Conservation (phyloP, 1,140 invertebrate genomes). For the Cotesia chilonis region DNA sequence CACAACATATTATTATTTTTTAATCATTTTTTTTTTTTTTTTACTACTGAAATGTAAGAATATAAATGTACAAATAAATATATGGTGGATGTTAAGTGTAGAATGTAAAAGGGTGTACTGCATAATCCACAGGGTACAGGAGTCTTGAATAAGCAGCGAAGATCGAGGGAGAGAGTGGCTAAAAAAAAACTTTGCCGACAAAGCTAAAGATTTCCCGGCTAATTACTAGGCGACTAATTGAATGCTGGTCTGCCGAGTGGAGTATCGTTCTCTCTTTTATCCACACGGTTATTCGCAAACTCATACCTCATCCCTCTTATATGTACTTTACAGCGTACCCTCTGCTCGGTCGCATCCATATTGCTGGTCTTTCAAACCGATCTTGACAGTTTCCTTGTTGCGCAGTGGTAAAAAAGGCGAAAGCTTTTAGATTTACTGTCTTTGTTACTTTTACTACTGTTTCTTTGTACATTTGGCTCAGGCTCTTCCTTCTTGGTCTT, state of each 20-base stretch:
- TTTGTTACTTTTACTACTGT: neutral
- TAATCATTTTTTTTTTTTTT: too few species aligned
- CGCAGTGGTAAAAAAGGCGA: neutral
- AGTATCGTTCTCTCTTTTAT: constrained; percentile 41
- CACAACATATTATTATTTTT: too few species aligned
- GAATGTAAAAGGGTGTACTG: constrained; percentile 6
- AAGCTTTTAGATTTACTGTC: constrained; percentile 2
- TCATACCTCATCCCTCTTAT: neutral
- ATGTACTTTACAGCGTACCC: constrained; percentile 15
- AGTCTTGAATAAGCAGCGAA: constrained; percentile 14
- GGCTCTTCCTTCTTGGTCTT: constrained; percentile 33
- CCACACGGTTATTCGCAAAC: constrained; percentile 21
- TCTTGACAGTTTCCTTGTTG: constrained; percentile 22
- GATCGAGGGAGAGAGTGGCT: constrained; percentile 51
- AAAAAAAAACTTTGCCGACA: constrained; percentile 61
- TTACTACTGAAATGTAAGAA: neutral
- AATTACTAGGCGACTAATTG: constrained; percentile 67
- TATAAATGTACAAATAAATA: neutral
- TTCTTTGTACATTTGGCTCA: neutral
- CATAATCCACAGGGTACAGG: neutral
- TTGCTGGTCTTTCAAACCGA: constrained; percentile 19
- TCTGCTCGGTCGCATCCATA: constrained; percentile 24
- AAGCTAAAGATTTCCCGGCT: constrained; percentile 67
- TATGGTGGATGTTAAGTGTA: neutral
- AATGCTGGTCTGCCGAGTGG: constrained; percentile 53